A percentile compares a stretch with the other conserved stretches of the same genome.
Conservation (phyloP, 92 coral and sea anemone species). For the Plumapathes pennacea region DNA sequence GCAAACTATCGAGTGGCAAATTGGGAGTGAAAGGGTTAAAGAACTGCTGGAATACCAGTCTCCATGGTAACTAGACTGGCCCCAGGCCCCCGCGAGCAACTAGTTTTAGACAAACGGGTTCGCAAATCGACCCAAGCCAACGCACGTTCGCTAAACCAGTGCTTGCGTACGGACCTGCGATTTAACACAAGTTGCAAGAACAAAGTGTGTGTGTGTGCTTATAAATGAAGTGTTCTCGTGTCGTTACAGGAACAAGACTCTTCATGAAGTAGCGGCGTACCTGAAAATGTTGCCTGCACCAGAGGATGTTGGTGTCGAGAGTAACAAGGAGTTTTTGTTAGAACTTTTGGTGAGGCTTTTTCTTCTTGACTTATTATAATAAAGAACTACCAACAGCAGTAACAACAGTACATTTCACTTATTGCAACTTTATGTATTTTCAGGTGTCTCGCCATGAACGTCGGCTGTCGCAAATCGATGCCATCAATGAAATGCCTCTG, state of each 20-base stretch:
- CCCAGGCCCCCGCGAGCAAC: too few relatives aligned
- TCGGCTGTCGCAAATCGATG: conserved; percentile 94
- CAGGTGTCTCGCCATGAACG: conserved; percentile 98
- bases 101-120: too few relatives aligned
- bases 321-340: conserved; percentile 73
- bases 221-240: background rate
- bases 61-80: too few relatives aligned
- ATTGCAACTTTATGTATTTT: background rate
- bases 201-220: too few relatives aligned
- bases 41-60: too few relatives aligned
- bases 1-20: too few relatives aligned
- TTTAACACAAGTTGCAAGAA: too few relatives aligned
- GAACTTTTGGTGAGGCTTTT: conserved; percentile 76
- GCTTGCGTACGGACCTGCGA: too few relatives aligned
- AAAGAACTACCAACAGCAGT: background rate
- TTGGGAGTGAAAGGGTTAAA: too few relatives aligned
- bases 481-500: conserved; percentile 96
- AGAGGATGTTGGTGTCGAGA: conserved; percentile 54
- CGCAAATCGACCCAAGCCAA: too few relatives aligned
- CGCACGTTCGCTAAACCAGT: too few relatives aligned
- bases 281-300: conserved; percentile 85
- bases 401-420: too few relatives aligned
- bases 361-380: background rate
- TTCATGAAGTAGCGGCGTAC: conserved; percentile 87
- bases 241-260: conserved; percentile 63